A percentile compares a stretch with the other conserved stretches of the same genome.
These are phyloP conservation scores for Drosophila prolongata DNA, from an alignment of 2,888 invertebrate genomes.

Conservation along the genomic window DNA sequence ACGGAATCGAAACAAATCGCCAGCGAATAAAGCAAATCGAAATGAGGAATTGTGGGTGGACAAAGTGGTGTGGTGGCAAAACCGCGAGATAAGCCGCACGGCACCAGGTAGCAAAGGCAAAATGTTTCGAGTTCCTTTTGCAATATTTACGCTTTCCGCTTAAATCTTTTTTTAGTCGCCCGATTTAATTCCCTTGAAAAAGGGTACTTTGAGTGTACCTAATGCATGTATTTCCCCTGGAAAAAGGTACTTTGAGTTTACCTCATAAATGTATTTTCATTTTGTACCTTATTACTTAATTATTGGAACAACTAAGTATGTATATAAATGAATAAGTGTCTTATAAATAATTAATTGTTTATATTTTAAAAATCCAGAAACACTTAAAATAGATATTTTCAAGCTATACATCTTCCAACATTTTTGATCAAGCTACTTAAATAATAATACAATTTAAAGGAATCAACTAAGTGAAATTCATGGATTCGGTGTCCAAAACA, in stretches of 20 bases:
- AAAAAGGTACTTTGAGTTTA: background rate
- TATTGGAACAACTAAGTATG: too few relatives aligned
- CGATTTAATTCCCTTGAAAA: background rate
- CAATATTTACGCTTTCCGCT: slow-evolving; percentile 54
- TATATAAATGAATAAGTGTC: too few relatives aligned
- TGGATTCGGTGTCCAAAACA: background rate
- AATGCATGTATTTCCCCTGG: background rate
- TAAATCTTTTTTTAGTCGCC: background rate
- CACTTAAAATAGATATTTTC: too few relatives aligned
- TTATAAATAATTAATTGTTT: too few relatives aligned
- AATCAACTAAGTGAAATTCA: background rate
- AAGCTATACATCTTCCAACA: too few relatives aligned
- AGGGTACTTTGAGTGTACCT: background rate
- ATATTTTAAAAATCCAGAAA: too few relatives aligned
- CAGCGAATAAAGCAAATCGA: slow-evolving; percentile 70
- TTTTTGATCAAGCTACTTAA: background rate
- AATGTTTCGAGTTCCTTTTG: slow-evolving; percentile 39
- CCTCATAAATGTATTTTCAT: too few relatives aligned
- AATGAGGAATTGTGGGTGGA: slow-evolving; percentile 63
- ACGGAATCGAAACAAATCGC: slow-evolving; percentile 74
- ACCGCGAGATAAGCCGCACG: slow-evolving; percentile 55
- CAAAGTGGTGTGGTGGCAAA: background rate
- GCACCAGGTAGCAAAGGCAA: slow-evolving; percentile 46
- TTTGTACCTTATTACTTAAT: too few relatives aligned
- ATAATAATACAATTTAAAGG: background rate